Evolutionary conservation across 2,113 vertebrate genomes (phyloP).

Genomic region (Thamnophis sirtalis): DNA sequence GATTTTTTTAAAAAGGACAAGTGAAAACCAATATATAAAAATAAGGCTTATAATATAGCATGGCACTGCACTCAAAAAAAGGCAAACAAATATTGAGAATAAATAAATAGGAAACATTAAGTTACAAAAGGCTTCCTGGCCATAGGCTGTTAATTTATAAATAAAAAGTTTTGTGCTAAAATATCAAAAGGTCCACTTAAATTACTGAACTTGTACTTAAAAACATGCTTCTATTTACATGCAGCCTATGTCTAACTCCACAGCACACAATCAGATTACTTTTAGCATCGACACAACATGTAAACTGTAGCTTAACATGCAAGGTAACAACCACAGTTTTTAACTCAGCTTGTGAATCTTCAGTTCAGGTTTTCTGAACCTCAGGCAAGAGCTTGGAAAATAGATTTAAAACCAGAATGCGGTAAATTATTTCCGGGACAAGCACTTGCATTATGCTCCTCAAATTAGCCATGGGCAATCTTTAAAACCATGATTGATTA

Average conservation of each 20-base stretch:
- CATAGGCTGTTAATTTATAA: conserved; percentile 41
- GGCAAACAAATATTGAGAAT: conserved; percentile 62
- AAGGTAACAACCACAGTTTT: conserved; percentile 25
- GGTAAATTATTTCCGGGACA: rapidly evolving
- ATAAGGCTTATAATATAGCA: conserved; percentile 69
- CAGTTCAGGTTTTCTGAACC: background rate
- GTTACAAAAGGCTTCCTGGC: conserved; percentile 62
- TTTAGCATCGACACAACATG: background rate
- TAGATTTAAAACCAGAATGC: conserved; percentile 10
- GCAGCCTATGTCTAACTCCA: conserved; percentile 43
- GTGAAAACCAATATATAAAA: conserved; percentile 72
- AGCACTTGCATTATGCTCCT: rapidly evolving
- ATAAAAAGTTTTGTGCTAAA: conserved; percentile 23
- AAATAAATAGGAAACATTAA: conserved; percentile 69
- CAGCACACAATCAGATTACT: conserved; percentile 34
- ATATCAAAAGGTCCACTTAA: conserved; percentile 9
- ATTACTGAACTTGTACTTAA: conserved; percentile 26
- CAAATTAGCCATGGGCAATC: background rate
- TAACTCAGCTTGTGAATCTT: conserved; percentile 16
- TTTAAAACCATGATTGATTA: background rate
- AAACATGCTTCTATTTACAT: conserved; percentile 51
- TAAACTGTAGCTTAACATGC: conserved; percentile 11
- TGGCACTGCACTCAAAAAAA: conserved; percentile 63
- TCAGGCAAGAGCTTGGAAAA: conserved; percentile 1
- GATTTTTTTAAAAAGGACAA: conserved; percentile 33